Evolutionary conservation across 2,888 invertebrate genomes (phyloP).

Genomic region (Amphipyra tragopoginis): DNA sequence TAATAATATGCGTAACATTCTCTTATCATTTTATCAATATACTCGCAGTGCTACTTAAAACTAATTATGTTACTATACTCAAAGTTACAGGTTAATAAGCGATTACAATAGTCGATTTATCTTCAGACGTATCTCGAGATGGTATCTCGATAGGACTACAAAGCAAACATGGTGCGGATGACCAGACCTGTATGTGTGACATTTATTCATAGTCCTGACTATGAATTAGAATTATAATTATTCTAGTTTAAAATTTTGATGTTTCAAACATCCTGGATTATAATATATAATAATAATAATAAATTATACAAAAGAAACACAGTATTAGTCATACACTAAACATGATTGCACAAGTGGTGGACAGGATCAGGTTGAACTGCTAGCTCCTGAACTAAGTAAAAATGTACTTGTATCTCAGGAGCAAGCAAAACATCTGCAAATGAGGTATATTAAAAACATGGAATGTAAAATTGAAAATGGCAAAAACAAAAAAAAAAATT

Average conservation of each 20-base stretch:
- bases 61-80: slow-evolving; percentile 56
- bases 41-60: slow-evolving; percentile 41
- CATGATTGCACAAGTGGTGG: no score
- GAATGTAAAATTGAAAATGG: no score
- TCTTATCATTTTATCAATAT: slow-evolving; percentile 51
- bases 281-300: no score
- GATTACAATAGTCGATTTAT: slow-evolving; percentile 65
- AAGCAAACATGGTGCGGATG: slow-evolving; percentile 67
- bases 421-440: no score
- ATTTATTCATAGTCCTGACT: slow-evolving; percentile 60
- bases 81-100: slow-evolving; percentile 60
- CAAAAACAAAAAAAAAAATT: no score
- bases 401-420: no score
- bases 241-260: neutral
- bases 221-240: slow-evolving; percentile 18
- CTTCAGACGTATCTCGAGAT: slow-evolving; percentile 70
- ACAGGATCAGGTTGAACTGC: no score
- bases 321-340: no score
- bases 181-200: slow-evolving; percentile 55
- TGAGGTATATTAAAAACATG: no score
- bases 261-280: neutral
- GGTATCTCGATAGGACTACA: slow-evolving; percentile 63
- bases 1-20: slow-evolving; percentile 17
- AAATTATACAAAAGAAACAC: no score
- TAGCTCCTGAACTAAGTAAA: no score